Conservation (phyloP, 2,888 invertebrate species). For the Tortricodes alternella region DNA sequence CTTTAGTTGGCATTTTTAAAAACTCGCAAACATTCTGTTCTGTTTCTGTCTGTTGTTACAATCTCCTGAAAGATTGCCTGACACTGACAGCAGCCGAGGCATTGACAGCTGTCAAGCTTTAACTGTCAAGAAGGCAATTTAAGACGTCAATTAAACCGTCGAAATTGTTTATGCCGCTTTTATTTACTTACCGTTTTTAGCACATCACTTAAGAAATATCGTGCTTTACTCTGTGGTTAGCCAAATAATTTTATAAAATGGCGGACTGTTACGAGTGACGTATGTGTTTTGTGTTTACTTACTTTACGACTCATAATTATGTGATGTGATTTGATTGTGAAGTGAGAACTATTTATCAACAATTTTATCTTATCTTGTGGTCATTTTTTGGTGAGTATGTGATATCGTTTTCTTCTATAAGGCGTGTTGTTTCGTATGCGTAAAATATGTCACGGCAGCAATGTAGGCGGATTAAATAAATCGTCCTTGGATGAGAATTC, state of each 20-base stretch:
- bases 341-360: slow-evolving; percentile 53
- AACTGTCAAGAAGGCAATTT: no score
- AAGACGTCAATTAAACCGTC: background rate
- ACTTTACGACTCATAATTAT: slow-evolving; percentile 51
- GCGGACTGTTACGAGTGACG: slow-evolving; percentile 73
- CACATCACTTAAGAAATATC: slow-evolving; percentile 13
- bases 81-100: no score
- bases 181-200: slow-evolving; percentile 10
- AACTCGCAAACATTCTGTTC: slow-evolving; percentile 19
- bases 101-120: no score
- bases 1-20: slow-evolving; percentile 40
- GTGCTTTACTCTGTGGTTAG: slow-evolving; percentile 43
- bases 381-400: slow-evolving; percentile 54
- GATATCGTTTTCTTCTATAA: slow-evolving; percentile 17
- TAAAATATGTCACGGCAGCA: slow-evolving; percentile 51
- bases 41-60: background rate
- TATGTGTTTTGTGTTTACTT: slow-evolving; percentile 78
- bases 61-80: no score
- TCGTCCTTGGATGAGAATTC: slow-evolving; percentile 43
- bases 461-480: slow-evolving; percentile 56
- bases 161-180: background rate
- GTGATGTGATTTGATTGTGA: slow-evolving; percentile 61
- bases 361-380: slow-evolving; percentile 46
- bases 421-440: slow-evolving; percentile 3
- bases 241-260: slow-evolving; percentile 69